A percentile compares a stretch with the other conserved stretches of the same genome.
These are phyloP conservation scores for Megathymus violae DNA, from an alignment of 1,140 invertebrate genomes.

Conservation along the genomic window DNA sequence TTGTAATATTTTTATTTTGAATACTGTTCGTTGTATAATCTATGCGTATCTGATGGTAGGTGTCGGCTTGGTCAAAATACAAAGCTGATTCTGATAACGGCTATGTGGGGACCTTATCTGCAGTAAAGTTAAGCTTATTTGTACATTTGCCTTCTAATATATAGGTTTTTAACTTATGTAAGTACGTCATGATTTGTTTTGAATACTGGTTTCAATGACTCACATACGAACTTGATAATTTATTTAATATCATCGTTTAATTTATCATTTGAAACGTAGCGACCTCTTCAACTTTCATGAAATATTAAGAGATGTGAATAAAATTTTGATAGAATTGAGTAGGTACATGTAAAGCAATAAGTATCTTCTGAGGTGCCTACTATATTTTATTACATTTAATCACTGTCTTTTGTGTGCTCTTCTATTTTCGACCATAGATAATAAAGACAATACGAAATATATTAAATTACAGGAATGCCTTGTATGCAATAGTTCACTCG, in stretches of 20 bases:
- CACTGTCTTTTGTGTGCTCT: constrained; percentile 30
- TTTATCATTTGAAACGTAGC: background rate
- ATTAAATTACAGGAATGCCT: constrained; percentile 75
- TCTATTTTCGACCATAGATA: constrained; percentile 80
- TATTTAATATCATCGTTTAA: constrained; percentile 1
- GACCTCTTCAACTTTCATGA: background rate
- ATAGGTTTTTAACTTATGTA: constrained; percentile 28
- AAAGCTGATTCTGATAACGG: background rate
- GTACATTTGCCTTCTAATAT: constrained; percentile 29
- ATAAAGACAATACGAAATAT: constrained; percentile 80
- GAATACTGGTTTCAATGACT: constrained; percentile 6
- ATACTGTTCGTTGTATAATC: constrained; percentile 16
- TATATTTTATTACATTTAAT: constrained; percentile 17
- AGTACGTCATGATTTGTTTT: background rate
- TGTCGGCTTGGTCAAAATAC: constrained; percentile 2
- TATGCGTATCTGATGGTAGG: constrained; percentile 19
- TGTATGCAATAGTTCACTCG: constrained; percentile 77
- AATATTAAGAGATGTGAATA: constrained; percentile 3
- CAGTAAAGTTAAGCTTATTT: constrained; percentile 24
- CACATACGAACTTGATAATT: constrained; percentile 19
- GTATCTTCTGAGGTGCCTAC: constrained; percentile 37
- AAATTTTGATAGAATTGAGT: background rate
- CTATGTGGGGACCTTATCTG: constrained; percentile 10
- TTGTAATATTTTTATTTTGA: constrained; percentile 13
- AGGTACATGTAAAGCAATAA: constrained; percentile 8